Evolutionary conservation across 2,797 vertebrate genomes (phyloP).

Genomic region (Meriones psammophilus): DNA sequence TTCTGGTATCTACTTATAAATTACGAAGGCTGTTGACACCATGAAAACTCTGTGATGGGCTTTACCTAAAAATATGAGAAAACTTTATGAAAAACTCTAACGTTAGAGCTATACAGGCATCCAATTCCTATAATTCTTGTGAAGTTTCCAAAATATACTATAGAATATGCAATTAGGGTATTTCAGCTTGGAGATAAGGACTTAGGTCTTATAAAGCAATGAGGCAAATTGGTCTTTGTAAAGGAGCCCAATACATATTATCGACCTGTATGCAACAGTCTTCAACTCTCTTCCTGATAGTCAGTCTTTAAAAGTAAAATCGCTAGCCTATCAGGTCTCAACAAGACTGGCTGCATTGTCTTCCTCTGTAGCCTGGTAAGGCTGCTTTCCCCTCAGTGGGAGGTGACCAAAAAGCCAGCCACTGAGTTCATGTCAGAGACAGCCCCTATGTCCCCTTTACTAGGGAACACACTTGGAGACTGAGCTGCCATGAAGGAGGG

Average conservation of each 20-base stretch:
- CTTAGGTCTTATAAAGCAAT: neutral
- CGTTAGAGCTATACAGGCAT: neutral
- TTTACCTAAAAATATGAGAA: neutral
- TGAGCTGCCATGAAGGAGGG: too few species aligned
- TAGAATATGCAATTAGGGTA: neutral
- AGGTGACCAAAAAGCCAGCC: too few species aligned
- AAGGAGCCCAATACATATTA: neutral
- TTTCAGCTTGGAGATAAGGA: neutral
- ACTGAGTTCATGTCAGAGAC: too few species aligned
- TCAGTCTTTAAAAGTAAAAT: neutral
- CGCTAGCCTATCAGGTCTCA: too few species aligned
- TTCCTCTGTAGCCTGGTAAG: too few species aligned
- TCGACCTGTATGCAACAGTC: neutral
- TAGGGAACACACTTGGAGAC: too few species aligned
- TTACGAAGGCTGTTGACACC: neutral
- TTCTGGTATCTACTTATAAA: neutral
- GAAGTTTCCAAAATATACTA: neutral
- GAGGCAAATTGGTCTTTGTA: neutral
- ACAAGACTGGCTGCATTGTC: too few species aligned
- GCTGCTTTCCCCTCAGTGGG: too few species aligned
- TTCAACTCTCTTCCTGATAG: neutral
- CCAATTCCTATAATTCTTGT: neutral
- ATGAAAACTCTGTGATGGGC: neutral
- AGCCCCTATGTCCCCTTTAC: too few species aligned
- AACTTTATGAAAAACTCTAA: neutral